phyloP scores from a whole-genome alignment of 1,140 invertebrate genomes.

The Drosophila tani region DNA sequence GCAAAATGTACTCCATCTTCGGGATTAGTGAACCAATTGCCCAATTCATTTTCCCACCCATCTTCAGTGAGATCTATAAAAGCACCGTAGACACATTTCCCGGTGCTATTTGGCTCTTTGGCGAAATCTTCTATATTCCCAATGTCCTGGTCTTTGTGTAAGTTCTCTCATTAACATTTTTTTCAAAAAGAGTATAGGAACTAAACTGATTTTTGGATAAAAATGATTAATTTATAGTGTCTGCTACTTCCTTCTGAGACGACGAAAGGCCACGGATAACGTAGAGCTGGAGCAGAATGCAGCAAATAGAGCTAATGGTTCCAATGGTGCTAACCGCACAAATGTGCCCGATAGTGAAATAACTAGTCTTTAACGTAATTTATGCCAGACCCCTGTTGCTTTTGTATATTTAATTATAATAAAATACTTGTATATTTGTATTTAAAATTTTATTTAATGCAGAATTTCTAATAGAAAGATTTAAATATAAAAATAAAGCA shows the following conservation, averaged over 20 bases:
- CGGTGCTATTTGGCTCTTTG: conserved; percentile 79
- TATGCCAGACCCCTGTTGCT: conserved; percentile 17
- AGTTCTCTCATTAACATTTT: conserved; percentile 27
- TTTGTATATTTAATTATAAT: conserved; percentile 42
- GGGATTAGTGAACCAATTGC: conserved; percentile 80
- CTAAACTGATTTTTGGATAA: background rate
- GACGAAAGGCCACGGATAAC: conserved; percentile 49
- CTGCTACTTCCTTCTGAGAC: conserved; percentile 67
- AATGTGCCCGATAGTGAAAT: conserved; percentile 67
- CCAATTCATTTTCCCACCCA: conserved; percentile 78
- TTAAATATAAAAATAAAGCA: background rate
- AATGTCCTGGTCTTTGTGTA: conserved; percentile 83
- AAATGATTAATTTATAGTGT: conserved; percentile 52
- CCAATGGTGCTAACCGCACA: conserved; percentile 34
- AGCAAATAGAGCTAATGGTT: conserved; percentile 29
- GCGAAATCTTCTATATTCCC: conserved; percentile 79
- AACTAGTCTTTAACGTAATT: conserved; percentile 73
- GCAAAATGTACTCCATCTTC: conserved; percentile 84
- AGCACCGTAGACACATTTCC: conserved; percentile 74
- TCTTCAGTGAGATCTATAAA: conserved; percentile 75
- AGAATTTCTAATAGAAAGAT: no score
- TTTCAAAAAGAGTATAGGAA: background rate
- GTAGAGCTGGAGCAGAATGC: conserved; percentile 61
- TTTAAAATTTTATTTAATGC: conserved; percentile 18
- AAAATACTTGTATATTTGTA: conserved; percentile 29